Conservation (phyloP, 1,140 invertebrate species). For the Zaprionus nigranus region DNA sequence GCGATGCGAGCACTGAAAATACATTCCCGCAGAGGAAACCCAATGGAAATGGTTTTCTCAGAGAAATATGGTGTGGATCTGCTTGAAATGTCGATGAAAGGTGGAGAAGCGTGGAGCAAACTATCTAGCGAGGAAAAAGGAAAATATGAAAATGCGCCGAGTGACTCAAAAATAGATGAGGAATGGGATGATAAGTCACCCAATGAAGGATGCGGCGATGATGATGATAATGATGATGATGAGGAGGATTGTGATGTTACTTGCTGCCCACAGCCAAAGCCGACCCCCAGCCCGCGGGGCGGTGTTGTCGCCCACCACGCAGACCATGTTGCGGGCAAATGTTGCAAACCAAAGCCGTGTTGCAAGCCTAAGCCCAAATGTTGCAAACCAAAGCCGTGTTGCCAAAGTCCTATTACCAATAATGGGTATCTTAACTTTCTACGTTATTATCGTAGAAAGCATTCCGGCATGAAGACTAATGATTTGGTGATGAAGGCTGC, state of each 20-base stretch:
- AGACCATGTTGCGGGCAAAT: background rate
- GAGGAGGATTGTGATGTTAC: background rate
- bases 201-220: background rate
- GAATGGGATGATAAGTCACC: no score
- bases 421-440: constrained; percentile 29
- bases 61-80: background rate
- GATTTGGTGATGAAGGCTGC: constrained; percentile 18
- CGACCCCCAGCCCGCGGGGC: background rate
- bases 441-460: background rate
- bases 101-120: background rate
- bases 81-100: background rate
- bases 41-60: background rate
- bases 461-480: constrained; percentile 1
- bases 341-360: no score
- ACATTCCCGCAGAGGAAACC: background rate
- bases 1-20: background rate
- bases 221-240: background rate
- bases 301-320: background rate
- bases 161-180: no score
- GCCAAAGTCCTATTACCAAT: background rate
- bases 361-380: background rate
- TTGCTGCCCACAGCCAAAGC: background rate
- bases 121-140: background rate
- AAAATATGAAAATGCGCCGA: background rate
- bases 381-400: no score